These are phyloP conservation scores for Aplidium turbinatum DNA, from an alignment of 23 tunicate genomes.

Conservation along the genomic window DNA sequence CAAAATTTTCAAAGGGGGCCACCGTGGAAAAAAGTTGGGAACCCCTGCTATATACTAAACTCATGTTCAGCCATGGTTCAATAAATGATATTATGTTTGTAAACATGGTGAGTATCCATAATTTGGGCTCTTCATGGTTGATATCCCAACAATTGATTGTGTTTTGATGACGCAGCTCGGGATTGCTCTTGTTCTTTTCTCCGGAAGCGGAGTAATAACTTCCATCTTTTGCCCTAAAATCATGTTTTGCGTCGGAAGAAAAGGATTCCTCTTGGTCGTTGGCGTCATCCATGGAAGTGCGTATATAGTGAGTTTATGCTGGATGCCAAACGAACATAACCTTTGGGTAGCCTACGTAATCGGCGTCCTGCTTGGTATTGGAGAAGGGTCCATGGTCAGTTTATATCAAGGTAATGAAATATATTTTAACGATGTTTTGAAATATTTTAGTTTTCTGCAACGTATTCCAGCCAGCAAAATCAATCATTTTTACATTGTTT, in stretches of 20 bases:
- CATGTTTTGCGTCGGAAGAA: background rate
- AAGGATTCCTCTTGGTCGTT: constrained; percentile 1
- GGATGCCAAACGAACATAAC: constrained; percentile 26
- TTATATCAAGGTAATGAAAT: constrained; percentile 13
- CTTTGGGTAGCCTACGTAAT: constrained; percentile 22
- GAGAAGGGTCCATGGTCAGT: constrained; percentile 18
- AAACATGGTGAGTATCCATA: background rate
- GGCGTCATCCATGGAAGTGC: constrained; percentile 1
- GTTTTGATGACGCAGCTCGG: constrained; percentile 39
- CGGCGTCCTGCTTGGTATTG: constrained; percentile 30
- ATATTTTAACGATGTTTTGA: background rate
- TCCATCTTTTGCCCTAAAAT: constrained; percentile 17
- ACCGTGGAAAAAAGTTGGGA: too few relatives aligned
- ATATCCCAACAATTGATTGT: background rate
- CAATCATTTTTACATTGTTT: too few relatives aligned
- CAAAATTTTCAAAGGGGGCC: too few relatives aligned
- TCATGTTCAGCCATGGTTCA: too few relatives aligned
- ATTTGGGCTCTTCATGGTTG: background rate
- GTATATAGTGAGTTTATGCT: constrained; percentile 33
- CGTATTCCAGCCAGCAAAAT: background rate
- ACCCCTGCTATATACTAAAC: too few relatives aligned
- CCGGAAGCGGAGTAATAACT: constrained; percentile 2
- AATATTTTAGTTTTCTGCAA: background rate
- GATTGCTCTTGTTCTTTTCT: constrained; percentile 16
- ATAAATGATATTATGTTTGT: background rate